These are phyloP conservation scores for Rallus limicola DNA, from an alignment of 2,113 vertebrate genomes.

Conservation along the genomic window DNA sequence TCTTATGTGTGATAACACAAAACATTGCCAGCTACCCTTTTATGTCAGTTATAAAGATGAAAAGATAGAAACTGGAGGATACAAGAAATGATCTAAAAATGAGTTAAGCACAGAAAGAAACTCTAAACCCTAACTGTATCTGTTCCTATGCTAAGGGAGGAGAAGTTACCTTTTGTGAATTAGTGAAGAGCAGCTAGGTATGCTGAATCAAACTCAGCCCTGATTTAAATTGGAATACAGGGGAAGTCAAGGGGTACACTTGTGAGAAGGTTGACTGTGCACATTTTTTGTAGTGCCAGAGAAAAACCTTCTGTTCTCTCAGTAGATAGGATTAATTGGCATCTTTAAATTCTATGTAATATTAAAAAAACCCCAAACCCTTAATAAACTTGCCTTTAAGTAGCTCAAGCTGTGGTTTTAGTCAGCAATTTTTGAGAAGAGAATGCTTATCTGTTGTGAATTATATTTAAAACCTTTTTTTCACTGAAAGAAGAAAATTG, in stretches of 20 bases:
- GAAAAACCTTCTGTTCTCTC: background rate
- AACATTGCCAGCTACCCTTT: background rate
- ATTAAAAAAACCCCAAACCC: background rate
- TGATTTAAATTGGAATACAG: background rate
- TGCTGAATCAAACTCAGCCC: background rate
- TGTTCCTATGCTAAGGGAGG: background rate
- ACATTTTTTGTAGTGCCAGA: background rate
- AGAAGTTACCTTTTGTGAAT: background rate
- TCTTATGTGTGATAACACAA: background rate
- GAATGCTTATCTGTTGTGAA: conserved; percentile 17
- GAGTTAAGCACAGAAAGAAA: background rate
- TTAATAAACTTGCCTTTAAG: background rate
- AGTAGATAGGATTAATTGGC: conserved; percentile 22
- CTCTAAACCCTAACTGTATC: fast-evolving
- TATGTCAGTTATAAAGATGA: background rate
- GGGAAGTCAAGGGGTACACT: background rate
- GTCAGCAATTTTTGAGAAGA: conserved; percentile 35
- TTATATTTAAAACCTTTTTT: background rate
- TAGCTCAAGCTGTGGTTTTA: conserved; percentile 27
- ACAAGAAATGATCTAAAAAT: background rate
- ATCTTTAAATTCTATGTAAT: conserved; percentile 4
- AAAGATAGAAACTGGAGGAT: background rate
- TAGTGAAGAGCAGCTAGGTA: background rate
- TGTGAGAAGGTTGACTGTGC: background rate
- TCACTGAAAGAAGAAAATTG: background rate